Conservation (phyloP, 1,140 invertebrate genomes). For the Campodea augens region DNA sequence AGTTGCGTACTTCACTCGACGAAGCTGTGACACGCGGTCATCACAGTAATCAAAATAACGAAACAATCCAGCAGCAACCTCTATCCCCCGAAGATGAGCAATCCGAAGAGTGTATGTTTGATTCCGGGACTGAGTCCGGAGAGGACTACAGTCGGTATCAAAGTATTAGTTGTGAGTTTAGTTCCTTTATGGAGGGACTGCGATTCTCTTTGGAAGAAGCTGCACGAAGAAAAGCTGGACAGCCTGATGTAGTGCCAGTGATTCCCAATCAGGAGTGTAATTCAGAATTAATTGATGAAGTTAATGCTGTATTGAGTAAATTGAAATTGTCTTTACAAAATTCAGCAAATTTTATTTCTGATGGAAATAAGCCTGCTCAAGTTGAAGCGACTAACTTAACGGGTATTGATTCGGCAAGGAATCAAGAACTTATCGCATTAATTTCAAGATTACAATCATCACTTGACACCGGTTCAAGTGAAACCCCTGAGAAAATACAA, state of each 20-base stretch:
- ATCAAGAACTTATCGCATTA: slow-evolving; percentile 43
- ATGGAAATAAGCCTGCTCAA: background rate
- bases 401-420: slow-evolving; percentile 32
- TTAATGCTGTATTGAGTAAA: slow-evolving; percentile 50
- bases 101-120: slow-evolving; percentile 23
- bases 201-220: slow-evolving; percentile 15
- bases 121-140: slow-evolving; percentile 45
- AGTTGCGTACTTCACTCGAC: slow-evolving; percentile 21
- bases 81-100: no score
- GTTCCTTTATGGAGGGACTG: slow-evolving; percentile 19
- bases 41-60: no score
- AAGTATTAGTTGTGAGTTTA: slow-evolving; percentile 13
- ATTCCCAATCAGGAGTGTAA: slow-evolving; percentile 16
- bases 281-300: slow-evolving; percentile 42
- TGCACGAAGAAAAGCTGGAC: background rate
- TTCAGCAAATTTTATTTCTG: slow-evolving; percentile 22
- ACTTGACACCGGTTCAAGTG: no score
- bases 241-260: slow-evolving; percentile 21
- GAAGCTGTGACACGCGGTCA: slow-evolving; percentile 20
- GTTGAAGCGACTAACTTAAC: background rate
- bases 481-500: no score
- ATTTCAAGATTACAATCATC: slow-evolving; percentile 54
- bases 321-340: slow-evolving; percentile 46
- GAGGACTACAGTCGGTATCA: slow-evolving; percentile 30
- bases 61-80: no score